Evolutionary conservation across 2,888 invertebrate genomes (phyloP).

Genomic region (Alcis repandata): DNA sequence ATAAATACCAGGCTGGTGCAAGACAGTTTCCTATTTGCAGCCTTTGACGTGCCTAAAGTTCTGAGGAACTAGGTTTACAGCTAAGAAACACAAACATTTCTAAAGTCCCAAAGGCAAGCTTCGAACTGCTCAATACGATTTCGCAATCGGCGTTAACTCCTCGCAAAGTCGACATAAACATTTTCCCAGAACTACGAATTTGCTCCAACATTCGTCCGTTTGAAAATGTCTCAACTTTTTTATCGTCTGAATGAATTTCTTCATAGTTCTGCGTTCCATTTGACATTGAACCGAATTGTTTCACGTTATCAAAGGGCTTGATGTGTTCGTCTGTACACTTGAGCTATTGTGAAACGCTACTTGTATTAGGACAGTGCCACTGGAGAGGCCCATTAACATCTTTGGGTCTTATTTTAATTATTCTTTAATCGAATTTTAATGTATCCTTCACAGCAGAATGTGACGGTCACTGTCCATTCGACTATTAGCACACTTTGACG

Average conservation of each 20-base stretch:
- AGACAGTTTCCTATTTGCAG: constrained; percentile 27
- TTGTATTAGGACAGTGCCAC: constrained; percentile 61
- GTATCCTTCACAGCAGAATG: constrained; percentile 60
- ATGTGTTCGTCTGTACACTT: constrained; percentile 65
- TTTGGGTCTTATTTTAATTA: constrained; percentile 66
- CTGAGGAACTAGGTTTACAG: constrained; percentile 80
- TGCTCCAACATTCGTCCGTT: constrained; percentile 52
- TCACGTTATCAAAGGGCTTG: constrained; percentile 76
- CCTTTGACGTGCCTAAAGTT: constrained; percentile 48
- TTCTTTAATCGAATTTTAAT: constrained; percentile 80
- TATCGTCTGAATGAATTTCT: constrained; percentile 73
- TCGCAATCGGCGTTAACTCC: constrained; percentile 76
- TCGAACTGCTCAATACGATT: constrained; percentile 60
- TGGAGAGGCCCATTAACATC: constrained; percentile 67
- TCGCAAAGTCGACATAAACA: constrained; percentile 72
- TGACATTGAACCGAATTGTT: constrained; percentile 83
- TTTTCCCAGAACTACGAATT: constrained; percentile 73
- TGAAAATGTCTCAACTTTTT: constrained; percentile 58
- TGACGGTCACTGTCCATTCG: constrained; percentile 60
- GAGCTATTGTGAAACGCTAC: constrained; percentile 68
- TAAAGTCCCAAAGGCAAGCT: constrained; percentile 75
- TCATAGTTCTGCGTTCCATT: constrained; percentile 68
- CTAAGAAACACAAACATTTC: constrained; percentile 78
- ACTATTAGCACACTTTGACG: constrained; percentile 72
- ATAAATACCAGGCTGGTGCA: constrained; percentile 14